Conservation (phyloP, 2,888 invertebrate species). For the Acheta domesticus region DNA sequence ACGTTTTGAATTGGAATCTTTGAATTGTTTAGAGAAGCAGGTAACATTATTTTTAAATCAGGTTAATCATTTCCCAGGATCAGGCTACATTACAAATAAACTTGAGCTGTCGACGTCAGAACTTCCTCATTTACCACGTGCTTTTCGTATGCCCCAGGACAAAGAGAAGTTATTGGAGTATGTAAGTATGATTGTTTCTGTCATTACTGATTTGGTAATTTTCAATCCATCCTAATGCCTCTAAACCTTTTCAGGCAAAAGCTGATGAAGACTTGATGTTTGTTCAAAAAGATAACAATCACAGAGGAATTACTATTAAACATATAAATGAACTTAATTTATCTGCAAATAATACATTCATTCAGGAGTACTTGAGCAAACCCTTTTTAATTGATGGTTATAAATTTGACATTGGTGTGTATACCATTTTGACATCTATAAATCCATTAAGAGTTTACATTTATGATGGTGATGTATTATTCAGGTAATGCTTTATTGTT, state of each 20-base stretch:
- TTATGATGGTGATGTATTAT: conserved; percentile 83
- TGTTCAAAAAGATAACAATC: conserved; percentile 89
- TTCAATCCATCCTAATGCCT: background rate
- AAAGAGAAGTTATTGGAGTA: conserved; percentile 68
- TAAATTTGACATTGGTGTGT: conserved; percentile 96
- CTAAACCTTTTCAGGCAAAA: conserved; percentile 46
- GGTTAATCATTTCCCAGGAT: conserved; percentile 93
- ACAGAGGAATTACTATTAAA: conserved; percentile 79
- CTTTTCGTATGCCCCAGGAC: conserved; percentile 81
- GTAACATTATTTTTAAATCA: conserved; percentile 38
- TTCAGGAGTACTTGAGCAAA: conserved; percentile 85
- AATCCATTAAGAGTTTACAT: conserved; percentile 86
- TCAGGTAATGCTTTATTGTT: conserved; percentile 58
- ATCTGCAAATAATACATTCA: conserved; percentile 68
- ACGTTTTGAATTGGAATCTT: background rate
- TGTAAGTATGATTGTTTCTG: conserved; percentile 44
- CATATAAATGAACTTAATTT: conserved; percentile 68
- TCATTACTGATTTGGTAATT: background rate
- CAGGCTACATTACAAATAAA: conserved; percentile 90
- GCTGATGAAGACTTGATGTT: conserved; percentile 69
- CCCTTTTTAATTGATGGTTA: conserved; percentile 88
- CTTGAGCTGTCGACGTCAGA: conserved; percentile 78
- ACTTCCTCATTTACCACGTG: conserved; percentile 77
- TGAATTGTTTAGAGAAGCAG: background rate
- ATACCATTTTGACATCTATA: conserved; percentile 85